Evolutionary conservation across 2,113 vertebrate species (phyloP).

Genomic region (Hucho hucho): DNA sequence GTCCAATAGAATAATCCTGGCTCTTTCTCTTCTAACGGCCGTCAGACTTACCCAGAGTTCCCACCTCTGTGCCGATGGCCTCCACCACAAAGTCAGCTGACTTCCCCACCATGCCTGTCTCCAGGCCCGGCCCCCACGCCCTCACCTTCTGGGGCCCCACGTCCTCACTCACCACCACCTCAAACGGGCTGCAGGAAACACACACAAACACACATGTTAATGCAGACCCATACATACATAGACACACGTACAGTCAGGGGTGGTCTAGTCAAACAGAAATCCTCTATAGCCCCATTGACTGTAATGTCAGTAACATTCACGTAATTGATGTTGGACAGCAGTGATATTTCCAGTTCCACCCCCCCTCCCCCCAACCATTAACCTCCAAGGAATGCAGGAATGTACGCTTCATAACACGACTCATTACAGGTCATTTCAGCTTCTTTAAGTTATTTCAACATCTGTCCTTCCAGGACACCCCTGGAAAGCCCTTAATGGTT

Average conservation of each 20-base stretch:
- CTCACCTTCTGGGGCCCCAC: constrained; percentile 89
- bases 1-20: neutral
- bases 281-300: too few relatives aligned
- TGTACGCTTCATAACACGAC: too few relatives aligned
- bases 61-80: constrained; percentile 90
- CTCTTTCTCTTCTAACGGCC: neutral
- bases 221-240: neutral
- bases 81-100: constrained; percentile 96
- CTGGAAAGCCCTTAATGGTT: too few relatives aligned
- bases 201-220: constrained; percentile 2
- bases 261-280: neutral
- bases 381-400: too few relatives aligned
- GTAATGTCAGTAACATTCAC: too few relatives aligned
- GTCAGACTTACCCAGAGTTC: constrained; percentile 83
- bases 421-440: too few relatives aligned
- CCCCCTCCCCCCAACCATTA: too few relatives aligned
- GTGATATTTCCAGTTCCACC: too few relatives aligned
- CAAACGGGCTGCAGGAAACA: constrained; percentile 79
- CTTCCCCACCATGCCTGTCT: constrained; percentile 91
- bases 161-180: constrained; percentile 83
- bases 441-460: too few relatives aligned
- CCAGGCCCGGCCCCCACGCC: constrained; percentile 93
- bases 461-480: too few relatives aligned
- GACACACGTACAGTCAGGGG: neutral
- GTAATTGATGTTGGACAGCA: too few relatives aligned